Evolutionary conservation across 1,140 invertebrate species (phyloP).

Genomic region (Lepidotrigona ventralis): DNA sequence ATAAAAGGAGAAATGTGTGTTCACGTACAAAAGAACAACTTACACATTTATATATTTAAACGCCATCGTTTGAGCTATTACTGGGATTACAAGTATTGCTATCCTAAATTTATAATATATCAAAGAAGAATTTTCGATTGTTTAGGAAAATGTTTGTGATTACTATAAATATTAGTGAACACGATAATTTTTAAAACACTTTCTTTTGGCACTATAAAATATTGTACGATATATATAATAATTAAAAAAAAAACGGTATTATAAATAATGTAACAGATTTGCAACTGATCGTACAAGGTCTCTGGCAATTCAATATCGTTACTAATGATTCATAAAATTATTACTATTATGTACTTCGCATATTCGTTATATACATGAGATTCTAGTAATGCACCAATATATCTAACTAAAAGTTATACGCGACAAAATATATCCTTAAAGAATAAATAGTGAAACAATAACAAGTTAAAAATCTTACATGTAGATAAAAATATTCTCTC

Average conservation of each 20-base stretch:
- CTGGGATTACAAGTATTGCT: slow-evolving; percentile 36
- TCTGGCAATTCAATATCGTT: slow-evolving; percentile 1
- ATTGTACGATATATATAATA: neutral
- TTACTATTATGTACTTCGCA: slow-evolving; percentile 22
- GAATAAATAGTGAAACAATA: slow-evolving; percentile 62
- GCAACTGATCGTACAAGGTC: neutral
- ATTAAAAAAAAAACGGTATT: neutral
- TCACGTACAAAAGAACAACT: slow-evolving; percentile 42
- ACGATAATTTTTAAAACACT: neutral
- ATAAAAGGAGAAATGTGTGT: slow-evolving; percentile 63
- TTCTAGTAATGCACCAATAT: slow-evolving; percentile 44
- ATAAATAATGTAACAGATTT: slow-evolving; percentile 15
- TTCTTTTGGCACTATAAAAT: slow-evolving; percentile 28
- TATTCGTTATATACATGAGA: slow-evolving; percentile 58
- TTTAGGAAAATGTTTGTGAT: neutral
- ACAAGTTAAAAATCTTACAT: slow-evolving; percentile 54
- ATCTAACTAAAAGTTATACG: slow-evolving; percentile 24
- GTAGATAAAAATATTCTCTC: slow-evolving; percentile 52
- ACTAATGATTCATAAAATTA: slow-evolving; percentile 31
- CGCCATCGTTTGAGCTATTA: slow-evolving; percentile 26
- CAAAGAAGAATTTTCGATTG: slow-evolving; percentile 1
- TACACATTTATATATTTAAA: slow-evolving; percentile 32
- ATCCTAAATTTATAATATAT: slow-evolving; percentile 43
- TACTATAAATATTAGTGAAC: neutral
- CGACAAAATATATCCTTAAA: slow-evolving; percentile 42